Evolutionary conservation across 2,888 invertebrate genomes (phyloP), one percentile per base, ranked within the genome.

Genomic region (Nemapogon koenigi): DNA sequence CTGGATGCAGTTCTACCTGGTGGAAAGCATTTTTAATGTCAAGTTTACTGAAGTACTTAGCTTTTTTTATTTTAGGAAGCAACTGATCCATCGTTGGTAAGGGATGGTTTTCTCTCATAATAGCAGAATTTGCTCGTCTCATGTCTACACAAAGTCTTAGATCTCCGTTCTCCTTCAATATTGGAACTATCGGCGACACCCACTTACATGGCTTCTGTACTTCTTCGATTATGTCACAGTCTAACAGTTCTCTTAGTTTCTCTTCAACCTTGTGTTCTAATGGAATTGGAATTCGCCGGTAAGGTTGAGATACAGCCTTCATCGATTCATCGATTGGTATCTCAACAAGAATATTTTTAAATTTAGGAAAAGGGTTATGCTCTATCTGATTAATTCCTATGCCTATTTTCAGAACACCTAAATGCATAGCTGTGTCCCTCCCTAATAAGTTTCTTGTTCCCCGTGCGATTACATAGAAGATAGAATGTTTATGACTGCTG

Each of bases 171-270:
- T 47, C 37, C 38, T 52, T 53, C 2, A 46, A 39, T 10, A 53
- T 48, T 10, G 49, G 48, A 3, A 57, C 54, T 2, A 58, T 39
- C 2, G 51, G 49, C 11, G 49, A 51, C 2, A 52, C 45, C 50
- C 50, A 51, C 22, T 37, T 35, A 6, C 47, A 46, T 10, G 51
- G 49, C 10, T 46, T 52, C n/a, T 49, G 40, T 10, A 52, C 52
- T 40, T 41, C 40, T 41, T 54, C 52, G 3, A 53, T 48, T 4
- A 52, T 50, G 32, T 49, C 50, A 13, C 16, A 15, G 4, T 45
- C 37, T 8, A 50, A 8, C 7, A 53, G 37, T 32, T 50, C 42
- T 6, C 48, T 22, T 6, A 55, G 35, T 33, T 46, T 45, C 14
- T 41, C 35, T 11, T 49, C 37, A 15, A 50, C 30, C 38, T 43